phyloP scores from a whole-genome alignment of 2,797 vertebrate genomes.

The Rhinophrynus dorsalis region DNA sequence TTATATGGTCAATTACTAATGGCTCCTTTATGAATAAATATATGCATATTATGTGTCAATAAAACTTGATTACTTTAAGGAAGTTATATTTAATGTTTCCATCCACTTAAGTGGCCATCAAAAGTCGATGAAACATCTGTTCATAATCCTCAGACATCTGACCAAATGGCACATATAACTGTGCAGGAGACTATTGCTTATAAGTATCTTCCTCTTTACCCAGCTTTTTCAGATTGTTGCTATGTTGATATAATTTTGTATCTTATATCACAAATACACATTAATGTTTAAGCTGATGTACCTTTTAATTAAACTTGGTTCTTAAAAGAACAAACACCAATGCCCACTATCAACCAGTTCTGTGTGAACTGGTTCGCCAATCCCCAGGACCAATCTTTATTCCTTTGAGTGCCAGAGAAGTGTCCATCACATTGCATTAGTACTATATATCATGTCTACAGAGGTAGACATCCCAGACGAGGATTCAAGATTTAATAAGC shows the following conservation, averaged over 20 bases:
- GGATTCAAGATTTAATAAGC: too few species aligned
- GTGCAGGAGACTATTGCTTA: background rate
- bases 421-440: too few species aligned
- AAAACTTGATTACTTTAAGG: background rate
- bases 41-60: background rate
- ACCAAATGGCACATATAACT: background rate
- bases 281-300: background rate
- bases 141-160: background rate
- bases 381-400: too few species aligned
- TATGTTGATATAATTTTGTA: background rate
- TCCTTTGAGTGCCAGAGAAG: too few species aligned
- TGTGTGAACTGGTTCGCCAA: too few species aligned
- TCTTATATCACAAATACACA: background rate
- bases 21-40: background rate
- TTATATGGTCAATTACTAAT: background rate
- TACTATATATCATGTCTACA: too few species aligned
- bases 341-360: too few species aligned
- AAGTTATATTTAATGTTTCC: conserved; percentile 2
- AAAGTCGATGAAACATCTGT: background rate
- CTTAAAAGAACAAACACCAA: too few species aligned
- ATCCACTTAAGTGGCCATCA: background rate
- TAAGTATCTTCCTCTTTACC: background rate
- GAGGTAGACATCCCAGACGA: too few species aligned
- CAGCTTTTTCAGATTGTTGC: background rate
- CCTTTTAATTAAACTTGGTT: background rate